Evolutionary conservation across 2,888 invertebrate species (phyloP).

Genomic region (Eilema caniola): DNA sequence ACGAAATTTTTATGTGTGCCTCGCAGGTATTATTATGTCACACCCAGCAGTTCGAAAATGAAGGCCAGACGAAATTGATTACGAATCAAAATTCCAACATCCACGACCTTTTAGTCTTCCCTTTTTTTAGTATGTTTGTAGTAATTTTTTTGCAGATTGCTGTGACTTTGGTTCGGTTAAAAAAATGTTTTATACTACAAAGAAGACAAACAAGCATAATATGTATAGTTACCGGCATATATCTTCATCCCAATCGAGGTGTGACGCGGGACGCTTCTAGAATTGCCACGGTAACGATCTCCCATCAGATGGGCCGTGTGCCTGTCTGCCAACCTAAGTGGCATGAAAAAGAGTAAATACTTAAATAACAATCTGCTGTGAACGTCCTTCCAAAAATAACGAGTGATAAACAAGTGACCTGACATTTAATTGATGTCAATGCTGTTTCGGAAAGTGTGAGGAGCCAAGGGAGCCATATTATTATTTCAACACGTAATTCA

Average conservation of each 20-base stretch:
- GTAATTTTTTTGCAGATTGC: neutral
- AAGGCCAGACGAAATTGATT: neutral
- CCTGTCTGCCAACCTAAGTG: no score
- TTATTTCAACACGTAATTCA: neutral
- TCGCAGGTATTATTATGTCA: neutral
- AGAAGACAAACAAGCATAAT: no score
- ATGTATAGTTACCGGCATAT: no score
- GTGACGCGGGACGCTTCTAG: no score
- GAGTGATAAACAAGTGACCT: neutral
- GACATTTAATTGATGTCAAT: conserved; percentile 4
- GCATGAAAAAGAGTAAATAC: no score
- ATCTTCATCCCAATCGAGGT: no score
- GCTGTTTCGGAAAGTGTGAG: neutral
- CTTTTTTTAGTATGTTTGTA: neutral
- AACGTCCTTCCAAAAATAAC: neutral
- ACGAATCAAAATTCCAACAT: neutral
- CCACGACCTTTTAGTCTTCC: neutral
- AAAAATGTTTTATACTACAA: no score
- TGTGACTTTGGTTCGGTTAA: no score
- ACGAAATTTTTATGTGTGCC: neutral
- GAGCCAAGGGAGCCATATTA: neutral
- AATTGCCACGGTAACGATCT: no score
- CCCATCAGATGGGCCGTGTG: no score
- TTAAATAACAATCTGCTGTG: neutral
- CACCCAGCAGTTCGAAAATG: neutral